Evolutionary conservation across 1,140 invertebrate genomes (phyloP).

Genomic region (Nasonia giraulti): DNA sequence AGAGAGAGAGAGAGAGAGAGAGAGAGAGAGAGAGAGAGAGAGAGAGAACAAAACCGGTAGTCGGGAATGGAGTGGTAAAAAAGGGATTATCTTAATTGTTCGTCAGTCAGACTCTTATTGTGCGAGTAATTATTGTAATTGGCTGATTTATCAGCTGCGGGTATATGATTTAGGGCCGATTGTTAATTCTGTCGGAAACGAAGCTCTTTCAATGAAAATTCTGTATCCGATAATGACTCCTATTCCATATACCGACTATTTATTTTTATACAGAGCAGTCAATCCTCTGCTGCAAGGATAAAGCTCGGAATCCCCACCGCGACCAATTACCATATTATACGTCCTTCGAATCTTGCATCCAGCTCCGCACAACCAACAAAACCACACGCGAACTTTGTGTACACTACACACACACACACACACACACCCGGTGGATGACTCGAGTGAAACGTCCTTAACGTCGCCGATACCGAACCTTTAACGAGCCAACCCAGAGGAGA

Average conservation of each 20-base stretch:
- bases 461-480: not conserved
- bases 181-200: not conserved
- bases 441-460: not conserved
- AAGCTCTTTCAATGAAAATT: no score
- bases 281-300: no score
- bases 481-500: not conserved
- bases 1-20: slow-evolving; percentile 1
- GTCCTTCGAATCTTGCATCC: not conserved
- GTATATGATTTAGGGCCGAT: not conserved
- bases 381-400: not conserved
- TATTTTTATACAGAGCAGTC: no score
- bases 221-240: no score
- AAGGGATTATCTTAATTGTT: slow-evolving; percentile 24
- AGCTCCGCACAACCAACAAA: no score
- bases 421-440: not conserved
- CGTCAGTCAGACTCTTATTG: not conserved
- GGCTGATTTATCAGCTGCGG: not conserved
- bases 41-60: not conserved
- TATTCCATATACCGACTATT: no score
- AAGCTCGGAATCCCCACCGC: not conserved
- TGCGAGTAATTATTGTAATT: not conserved
- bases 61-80: not conserved
- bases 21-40: slow-evolving; percentile 7
- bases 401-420: not conserved
- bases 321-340: slow-evolving; percentile 19